Base-by-base conservation (phyloP, 2,113 vertebrate species). In the Corydoras sp. region DNA sequence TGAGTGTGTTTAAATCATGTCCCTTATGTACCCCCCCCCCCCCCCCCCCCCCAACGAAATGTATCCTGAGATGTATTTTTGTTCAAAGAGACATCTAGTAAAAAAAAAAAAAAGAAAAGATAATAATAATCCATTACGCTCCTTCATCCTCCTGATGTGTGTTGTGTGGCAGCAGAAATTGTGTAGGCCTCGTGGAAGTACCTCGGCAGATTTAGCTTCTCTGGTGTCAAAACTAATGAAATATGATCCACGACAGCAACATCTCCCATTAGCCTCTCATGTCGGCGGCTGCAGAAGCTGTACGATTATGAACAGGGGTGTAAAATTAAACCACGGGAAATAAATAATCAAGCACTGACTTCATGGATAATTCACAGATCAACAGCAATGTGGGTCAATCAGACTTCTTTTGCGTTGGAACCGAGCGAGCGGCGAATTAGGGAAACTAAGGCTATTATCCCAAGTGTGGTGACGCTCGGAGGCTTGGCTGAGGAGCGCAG, bases 361-460 rank as follows among this genome's bases (percentile, higher is more conserved):
- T 79, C 74, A 82, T 77, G 79, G 72, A 58, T 81, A 78, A 83
- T 75, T 85, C 58, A 72, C 77, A 79, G 75, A 73, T 85, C 77
- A 77, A 71, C 66, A 64, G 65, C 77, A 76, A 77, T 83, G 78
- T 77, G 75, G 83, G 81, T 81, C 77, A 79, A 30, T 58, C 64
- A 71, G 13, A 64, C 66, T 48, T 66, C 74, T 65, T 81, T 77
- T 14, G 62, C 18, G 56, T 81, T 85, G 76, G 76, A 76, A 65
- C 24, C 24, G 77, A 76, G 76, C 75, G 70, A 67, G 69, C 18
- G 73, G 69, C 29, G 66, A 85, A 86, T 80, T 77, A 58, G 72
- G 56, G 76, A 68, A 82, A 83, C 75, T 67, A 54, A 83, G 81
- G 79, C 77, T 83, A 83, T 86, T 85, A 82, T 79, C 80, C 74